These are phyloP conservation scores for Nixonia krombeini DNA, from an alignment of 1,140 invertebrate species.

Conservation along the genomic window DNA sequence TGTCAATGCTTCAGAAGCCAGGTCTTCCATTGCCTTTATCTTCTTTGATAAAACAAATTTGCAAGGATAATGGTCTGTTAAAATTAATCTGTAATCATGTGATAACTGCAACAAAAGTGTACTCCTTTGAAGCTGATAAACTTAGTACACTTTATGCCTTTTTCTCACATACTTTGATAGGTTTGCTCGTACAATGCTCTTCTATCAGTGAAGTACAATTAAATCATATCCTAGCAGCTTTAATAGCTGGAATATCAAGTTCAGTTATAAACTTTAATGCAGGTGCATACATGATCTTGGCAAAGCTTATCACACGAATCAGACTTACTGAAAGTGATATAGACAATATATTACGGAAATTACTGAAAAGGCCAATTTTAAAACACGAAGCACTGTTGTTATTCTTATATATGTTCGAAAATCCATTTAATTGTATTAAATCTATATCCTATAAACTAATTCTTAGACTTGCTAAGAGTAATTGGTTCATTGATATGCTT, in stretches of 20 bases:
- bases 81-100: constrained; percentile 82
- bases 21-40: constrained; percentile 80
- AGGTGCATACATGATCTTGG: constrained; percentile 81
- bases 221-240: constrained; percentile 77
- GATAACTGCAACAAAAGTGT: constrained; percentile 76
- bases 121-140: constrained; percentile 73
- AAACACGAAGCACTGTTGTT: constrained; percentile 74
- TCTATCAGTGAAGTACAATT: constrained; percentile 79
- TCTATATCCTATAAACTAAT: constrained; percentile 71
- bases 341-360: constrained; percentile 75
- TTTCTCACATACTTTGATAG: constrained; percentile 81
- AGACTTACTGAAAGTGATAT: constrained; percentile 75
- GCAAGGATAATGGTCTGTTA: constrained; percentile 78
- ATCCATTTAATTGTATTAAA: constrained; percentile 70
- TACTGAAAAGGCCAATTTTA: constrained; percentile 72
- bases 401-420: constrained; percentile 75
- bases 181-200: constrained; percentile 74
- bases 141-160: constrained; percentile 83
- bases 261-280: constrained; percentile 79
- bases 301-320: constrained; percentile 78
- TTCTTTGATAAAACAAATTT: constrained; percentile 81
- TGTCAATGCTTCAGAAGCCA: constrained; percentile 80
- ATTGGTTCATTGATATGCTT: constrained; percentile 72
- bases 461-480: constrained; percentile 68
- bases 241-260: constrained; percentile 80